Evolutionary conservation across 2,888 invertebrate species (phyloP).

Genomic region (Dilophus febrilis): DNA sequence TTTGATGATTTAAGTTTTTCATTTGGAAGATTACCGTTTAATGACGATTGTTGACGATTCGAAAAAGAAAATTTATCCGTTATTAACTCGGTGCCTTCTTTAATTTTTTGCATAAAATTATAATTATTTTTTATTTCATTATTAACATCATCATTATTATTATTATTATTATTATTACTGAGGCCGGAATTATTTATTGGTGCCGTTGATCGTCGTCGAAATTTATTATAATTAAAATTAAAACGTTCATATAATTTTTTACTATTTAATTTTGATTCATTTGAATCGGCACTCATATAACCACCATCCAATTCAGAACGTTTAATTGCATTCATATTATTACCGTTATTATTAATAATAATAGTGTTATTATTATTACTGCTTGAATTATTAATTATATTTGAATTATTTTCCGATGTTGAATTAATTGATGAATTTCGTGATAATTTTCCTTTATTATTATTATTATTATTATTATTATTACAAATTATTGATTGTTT

Average conservation of each 20-base stretch:
- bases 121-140: not conserved
- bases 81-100: constrained; percentile 2
- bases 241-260: constrained; percentile 31
- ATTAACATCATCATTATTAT: constrained; percentile 1
- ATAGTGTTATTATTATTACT: no score
- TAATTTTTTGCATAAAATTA: constrained; percentile 13
- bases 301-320: constrained; percentile 53
- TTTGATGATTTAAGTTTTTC: not conserved
- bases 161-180: not conserved
- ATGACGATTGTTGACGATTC: no score
- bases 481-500: no score
- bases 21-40: not conserved
- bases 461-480: not conserved
- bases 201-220: no score
- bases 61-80: not conserved
- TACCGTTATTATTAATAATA: no score
- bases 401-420: not conserved
- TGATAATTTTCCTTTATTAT: not conserved
- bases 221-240: constrained; percentile 21
- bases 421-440: constrained; percentile 1
- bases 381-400: not conserved
- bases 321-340: no score
- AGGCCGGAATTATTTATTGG: not conserved
- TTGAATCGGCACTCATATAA: constrained; percentile 69
- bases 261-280: constrained; percentile 36